Evolutionary conservation across 2,113 vertebrate species (phyloP).

Genomic region (Eonycteris spelaea): DNA sequence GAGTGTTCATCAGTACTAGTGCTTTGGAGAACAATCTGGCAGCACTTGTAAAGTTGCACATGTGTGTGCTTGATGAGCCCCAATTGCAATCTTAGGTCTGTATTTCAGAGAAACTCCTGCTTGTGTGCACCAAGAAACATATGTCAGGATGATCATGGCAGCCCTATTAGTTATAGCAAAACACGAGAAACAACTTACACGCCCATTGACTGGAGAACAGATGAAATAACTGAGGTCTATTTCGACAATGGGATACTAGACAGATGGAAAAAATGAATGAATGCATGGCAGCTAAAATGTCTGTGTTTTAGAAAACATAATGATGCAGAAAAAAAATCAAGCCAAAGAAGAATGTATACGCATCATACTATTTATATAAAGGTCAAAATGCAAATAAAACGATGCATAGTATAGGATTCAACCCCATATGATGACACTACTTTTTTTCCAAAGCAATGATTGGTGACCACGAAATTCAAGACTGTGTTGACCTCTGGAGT

Average conservation of each 20-base stretch:
- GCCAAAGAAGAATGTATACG: not conserved
- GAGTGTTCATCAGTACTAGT: no score
- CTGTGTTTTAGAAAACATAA: not conserved
- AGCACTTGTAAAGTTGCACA: not conserved
- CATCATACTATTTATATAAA: not conserved
- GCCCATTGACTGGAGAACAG: not conserved
- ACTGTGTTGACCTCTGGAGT: not conserved
- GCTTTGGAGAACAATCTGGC: not conserved
- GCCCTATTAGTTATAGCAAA: not conserved
- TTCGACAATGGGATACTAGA: not conserved
- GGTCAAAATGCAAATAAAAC: not conserved
- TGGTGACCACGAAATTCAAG: not conserved
- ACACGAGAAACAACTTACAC: not conserved
- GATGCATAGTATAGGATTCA: not conserved
- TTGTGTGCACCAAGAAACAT: not conserved
- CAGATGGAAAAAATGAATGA: not conserved
- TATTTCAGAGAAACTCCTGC: not conserved
- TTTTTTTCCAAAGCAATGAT: not conserved
- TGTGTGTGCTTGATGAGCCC: not conserved
- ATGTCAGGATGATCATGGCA: not conserved
- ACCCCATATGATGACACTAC: not conserved
- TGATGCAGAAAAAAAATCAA: not conserved
- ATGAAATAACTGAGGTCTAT: not conserved
- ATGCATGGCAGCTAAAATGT: not conserved
- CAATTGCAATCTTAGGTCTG: not conserved